These are phyloP conservation scores for Alethe diademata DNA, from an alignment of 2,113 vertebrate species.

Conservation along the genomic window DNA sequence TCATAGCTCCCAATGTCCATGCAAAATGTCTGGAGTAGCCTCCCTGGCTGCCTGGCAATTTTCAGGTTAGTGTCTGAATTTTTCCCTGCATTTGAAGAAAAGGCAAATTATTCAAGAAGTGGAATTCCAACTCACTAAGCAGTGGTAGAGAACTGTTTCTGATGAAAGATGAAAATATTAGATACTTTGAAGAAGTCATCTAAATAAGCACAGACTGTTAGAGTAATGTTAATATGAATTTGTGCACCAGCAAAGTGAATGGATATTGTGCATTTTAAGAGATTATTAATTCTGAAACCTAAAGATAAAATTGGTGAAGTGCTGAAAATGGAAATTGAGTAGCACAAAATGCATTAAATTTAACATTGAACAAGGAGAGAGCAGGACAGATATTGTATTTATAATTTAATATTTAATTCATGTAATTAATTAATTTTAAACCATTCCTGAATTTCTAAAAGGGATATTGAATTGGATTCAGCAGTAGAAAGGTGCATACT, in stretches of 20 bases:
- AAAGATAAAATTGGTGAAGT: background rate
- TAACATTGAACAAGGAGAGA: background rate
- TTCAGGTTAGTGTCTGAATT: background rate
- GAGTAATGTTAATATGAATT: background rate
- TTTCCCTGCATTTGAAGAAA: background rate
- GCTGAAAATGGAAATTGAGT: background rate
- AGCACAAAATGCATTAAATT: background rate
- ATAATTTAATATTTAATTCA: background rate
- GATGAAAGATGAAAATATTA: background rate
- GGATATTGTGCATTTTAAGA: background rate
- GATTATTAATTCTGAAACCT: background rate
- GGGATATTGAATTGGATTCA: background rate
- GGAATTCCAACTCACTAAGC: background rate
- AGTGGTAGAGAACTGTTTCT: background rate
- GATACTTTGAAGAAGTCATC: background rate
- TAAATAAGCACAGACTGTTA: background rate
- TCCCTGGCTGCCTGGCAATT: background rate
- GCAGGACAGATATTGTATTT: background rate
- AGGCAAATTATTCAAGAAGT: background rate
- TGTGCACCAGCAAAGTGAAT: background rate
- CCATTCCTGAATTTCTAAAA: background rate
- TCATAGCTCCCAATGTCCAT: accelerated
- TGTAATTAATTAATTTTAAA: background rate
- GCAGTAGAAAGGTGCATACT: background rate
- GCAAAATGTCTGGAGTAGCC: background rate